Percentiles rank a stretch among this genome's conserved stretches.
Evolutionary conservation across 2,888 invertebrate genomes (phyloP).

Genomic region (Ornithoptera priamus): DNA sequence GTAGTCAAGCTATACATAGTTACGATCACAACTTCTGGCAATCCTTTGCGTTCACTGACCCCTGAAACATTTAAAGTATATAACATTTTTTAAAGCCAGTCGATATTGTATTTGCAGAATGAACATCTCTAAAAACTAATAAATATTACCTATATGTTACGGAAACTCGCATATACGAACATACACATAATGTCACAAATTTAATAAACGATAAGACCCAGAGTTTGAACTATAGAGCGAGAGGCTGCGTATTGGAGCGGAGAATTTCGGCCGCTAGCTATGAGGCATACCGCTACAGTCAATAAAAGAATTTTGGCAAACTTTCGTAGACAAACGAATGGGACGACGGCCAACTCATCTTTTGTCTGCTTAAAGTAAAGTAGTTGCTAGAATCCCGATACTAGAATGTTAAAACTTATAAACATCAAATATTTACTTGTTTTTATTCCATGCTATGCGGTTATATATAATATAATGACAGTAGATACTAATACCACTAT

Average conservation of each 20-base stretch:
- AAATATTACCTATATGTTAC: too few relatives aligned
- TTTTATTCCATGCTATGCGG: neutral
- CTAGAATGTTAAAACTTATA: constrained; percentile 56
- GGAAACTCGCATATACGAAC: neutral
- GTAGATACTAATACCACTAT: too few relatives aligned
- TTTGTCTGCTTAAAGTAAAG: constrained; percentile 74
- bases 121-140: neutral
- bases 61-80: constrained; percentile 56
- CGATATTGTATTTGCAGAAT: constrained; percentile 8
- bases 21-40: constrained; percentile 72
- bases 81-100: constrained; percentile 12
- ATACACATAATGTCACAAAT: constrained; percentile 14
- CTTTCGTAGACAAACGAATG: constrained; percentile 77
- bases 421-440: constrained; percentile 38
- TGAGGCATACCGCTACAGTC: constrained; percentile 67
- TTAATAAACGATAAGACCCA: constrained; percentile 19
- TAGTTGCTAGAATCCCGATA: constrained; percentile 69
- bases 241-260: constrained; percentile 46
- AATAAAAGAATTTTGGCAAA: constrained; percentile 79
- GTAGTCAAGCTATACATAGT: constrained; percentile 77
- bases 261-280: constrained; percentile 55
- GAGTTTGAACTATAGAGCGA: constrained; percentile 36
- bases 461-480: too few relatives aligned
- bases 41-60: constrained; percentile 76
- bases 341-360: constrained; percentile 78